Evolutionary conservation across 2,888 invertebrate species (phyloP), one percentile per base, ranked within the genome.

Genomic region (Ectropis crepuscularia): DNA sequence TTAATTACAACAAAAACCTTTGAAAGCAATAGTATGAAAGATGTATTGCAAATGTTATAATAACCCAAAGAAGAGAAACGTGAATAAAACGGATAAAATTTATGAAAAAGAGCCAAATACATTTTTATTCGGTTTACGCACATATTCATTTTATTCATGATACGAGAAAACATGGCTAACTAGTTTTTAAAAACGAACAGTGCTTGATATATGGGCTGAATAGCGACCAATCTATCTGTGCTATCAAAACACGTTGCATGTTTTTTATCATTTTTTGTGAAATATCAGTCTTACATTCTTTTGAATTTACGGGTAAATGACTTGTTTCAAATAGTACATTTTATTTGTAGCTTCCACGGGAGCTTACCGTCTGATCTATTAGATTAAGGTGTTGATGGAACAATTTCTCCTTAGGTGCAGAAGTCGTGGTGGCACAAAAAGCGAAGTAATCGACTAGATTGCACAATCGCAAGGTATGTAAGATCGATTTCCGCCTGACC

Each of bases 151-250:
- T 62, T 62, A 66, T 70, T 66, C 62, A 65, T 63, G 53, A 58
- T 61, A 61, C 16, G 57, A 48, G 36, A 57, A 65, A 68, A 70
- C 64, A 53, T 43, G 53, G 64, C 57, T 54, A 67, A 61, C 49
- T 45, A 47, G 59, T 59, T 70, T 67, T 65, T 61, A 64, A 62
- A 64, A 61, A 58, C 59, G 54, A 53, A 45, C 51, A 12, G 49
- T 53, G 46, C 46, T 58, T 70, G 66, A 66, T 66, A 63, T 53
- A 68, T 65, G 68, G 53, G 46, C 47, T 66, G 68, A 66, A 68
- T 62, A 68, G 60, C 63, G 48, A 58, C 60, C 67, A 66, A 65
- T 66, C 57, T 55, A 65, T 65, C 63, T 60, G 11, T 61, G 65
- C 51, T 61, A 64, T 65, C 55, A 61, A 58, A 70, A 45, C 42